Evolutionary conservation across 1,140 invertebrate species (phyloP).

Genomic region (Pogonomyrmex barbatus): DNA sequence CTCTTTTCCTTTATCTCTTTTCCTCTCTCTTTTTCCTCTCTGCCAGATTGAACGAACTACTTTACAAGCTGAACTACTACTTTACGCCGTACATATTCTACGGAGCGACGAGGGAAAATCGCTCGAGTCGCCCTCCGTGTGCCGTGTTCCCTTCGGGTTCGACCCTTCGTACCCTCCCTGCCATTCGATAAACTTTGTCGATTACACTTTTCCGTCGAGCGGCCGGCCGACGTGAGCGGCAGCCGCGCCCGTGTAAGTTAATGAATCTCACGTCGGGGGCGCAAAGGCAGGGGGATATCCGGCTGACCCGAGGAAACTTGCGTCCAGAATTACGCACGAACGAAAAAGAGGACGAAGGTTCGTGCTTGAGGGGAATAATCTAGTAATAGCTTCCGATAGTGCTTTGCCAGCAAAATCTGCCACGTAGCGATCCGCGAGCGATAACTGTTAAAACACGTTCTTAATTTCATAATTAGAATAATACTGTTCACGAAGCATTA

Average conservation of each 20-base stretch:
- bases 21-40: constrained; percentile 18
- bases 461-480: constrained; percentile 28
- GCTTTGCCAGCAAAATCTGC: constrained; percentile 38
- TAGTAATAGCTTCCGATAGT: constrained; percentile 60
- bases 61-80: constrained; percentile 73
- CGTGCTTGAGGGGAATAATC: constrained; percentile 60
- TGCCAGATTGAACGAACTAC: constrained; percentile 60
- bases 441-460: constrained; percentile 40
- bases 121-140: constrained; percentile 66
- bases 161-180: constrained; percentile 75
- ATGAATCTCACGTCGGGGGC: constrained; percentile 77
- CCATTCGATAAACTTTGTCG: constrained; percentile 83
- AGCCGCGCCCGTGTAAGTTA: constrained; percentile 76
- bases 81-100: constrained; percentile 71
- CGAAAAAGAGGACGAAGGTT: constrained; percentile 58
- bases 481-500: neutral
- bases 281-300: constrained; percentile 66
- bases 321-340: constrained; percentile 54
- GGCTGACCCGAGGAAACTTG: constrained; percentile 66
- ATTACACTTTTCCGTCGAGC: constrained; percentile 81
- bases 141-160: constrained; percentile 68
- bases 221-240: constrained; percentile 62
- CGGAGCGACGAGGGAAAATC: constrained; percentile 75
- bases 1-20: neutral
- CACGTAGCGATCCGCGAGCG: constrained; percentile 13